Percentiles rank a stretch among this genome's conserved stretches.
Conservation (phyloP, 2,113 vertebrate species). For the Gobiocypris rarus region DNA sequence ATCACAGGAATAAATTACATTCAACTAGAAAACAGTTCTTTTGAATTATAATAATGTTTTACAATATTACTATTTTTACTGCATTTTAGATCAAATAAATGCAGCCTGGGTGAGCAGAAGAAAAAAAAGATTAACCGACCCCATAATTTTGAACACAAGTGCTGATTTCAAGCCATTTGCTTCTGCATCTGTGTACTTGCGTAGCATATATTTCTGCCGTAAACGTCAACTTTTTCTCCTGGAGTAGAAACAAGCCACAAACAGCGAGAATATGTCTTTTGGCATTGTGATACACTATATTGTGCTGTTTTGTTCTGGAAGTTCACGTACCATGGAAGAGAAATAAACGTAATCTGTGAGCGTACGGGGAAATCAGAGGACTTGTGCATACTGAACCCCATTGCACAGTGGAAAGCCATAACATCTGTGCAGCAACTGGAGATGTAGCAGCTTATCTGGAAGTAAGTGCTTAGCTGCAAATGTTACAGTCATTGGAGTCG, state of each 20-base stretch:
- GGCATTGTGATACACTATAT: not conserved
- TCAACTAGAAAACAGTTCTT: not conserved
- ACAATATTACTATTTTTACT: not conserved
- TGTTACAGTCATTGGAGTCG: not conserved
- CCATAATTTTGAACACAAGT: not conserved
- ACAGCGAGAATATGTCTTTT: not conserved
- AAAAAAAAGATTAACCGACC: too few relatives aligned
- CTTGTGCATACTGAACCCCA: conserved; percentile 14
- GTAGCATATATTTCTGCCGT: not conserved
- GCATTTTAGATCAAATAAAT: not conserved
- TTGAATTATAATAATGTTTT: not conserved
- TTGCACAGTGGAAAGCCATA: not conserved
- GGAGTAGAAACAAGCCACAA: not conserved
- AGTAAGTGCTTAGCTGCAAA: not conserved
- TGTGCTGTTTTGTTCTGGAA: conserved; percentile 3
- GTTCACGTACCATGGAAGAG: not conserved
- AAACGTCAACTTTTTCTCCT: not conserved
- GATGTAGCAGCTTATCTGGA: not conserved
- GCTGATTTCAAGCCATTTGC: too few relatives aligned
- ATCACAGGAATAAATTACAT: too few relatives aligned
- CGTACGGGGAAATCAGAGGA: not conserved
- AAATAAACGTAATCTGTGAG: conserved; percentile 7
- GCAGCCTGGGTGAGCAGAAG: not conserved
- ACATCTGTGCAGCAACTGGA: conserved; percentile 9
- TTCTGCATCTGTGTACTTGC: not conserved